phyloP scores from a whole-genome alignment of 2,888 invertebrate genomes.

The Morpho helenor region DNA sequence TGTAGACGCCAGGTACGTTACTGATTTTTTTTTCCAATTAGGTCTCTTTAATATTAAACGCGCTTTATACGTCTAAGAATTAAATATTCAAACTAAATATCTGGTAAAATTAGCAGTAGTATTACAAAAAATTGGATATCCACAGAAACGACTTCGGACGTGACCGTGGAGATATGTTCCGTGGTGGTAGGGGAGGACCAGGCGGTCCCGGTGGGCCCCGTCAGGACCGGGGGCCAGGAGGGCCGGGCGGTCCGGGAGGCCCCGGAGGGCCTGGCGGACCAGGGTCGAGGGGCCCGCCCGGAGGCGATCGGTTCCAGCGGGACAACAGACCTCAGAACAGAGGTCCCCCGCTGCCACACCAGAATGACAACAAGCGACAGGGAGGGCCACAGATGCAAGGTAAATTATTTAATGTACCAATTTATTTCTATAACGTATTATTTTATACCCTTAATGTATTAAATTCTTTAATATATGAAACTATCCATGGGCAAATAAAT shows the following conservation, averaged over 20 bases:
- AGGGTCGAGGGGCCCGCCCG: conserved; percentile 30
- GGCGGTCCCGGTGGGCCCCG: conserved; percentile 33
- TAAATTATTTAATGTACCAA: neutral
- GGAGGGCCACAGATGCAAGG: conserved; percentile 35
- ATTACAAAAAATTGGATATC: too few species aligned
- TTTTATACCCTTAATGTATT: too few species aligned
- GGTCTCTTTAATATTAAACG: too few species aligned
- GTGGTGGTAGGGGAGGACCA: conserved; percentile 40
- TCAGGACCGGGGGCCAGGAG: conserved; percentile 24
- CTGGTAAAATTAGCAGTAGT: too few species aligned
- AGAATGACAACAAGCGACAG: conserved; percentile 34
- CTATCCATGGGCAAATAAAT: too few species aligned
- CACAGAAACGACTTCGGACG: conserved; percentile 35
- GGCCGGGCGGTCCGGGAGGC: conserved; percentile 27
- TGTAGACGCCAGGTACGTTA: too few species aligned
- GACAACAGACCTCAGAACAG: conserved; percentile 28
- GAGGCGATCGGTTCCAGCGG: conserved; percentile 24
- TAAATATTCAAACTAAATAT: too few species aligned
- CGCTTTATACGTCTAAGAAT: too few species aligned
- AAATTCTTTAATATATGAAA: too few species aligned
- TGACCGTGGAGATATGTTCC: conserved; percentile 42
- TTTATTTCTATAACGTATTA: too few species aligned
- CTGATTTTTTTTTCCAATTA: too few species aligned
- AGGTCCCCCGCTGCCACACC: conserved; percentile 17
- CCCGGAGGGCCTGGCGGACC: conserved; percentile 34